Evolutionary conservation across 64 coral and sea anemone genomes (phyloP).

Genomic region (Astreopora myriophthalma): DNA sequence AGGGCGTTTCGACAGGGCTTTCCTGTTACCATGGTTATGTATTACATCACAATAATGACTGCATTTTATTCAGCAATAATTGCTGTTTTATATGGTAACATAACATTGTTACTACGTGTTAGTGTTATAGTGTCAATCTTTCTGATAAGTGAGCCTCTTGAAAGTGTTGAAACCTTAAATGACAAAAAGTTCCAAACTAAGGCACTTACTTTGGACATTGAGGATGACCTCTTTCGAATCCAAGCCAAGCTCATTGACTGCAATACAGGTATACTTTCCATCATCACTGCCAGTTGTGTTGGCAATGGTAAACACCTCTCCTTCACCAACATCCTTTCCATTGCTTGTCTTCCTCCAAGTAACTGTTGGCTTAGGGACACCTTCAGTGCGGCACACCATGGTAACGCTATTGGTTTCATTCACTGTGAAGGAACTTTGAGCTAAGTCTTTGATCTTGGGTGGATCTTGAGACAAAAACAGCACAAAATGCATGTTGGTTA

Average conservation of each 20-base stretch:
- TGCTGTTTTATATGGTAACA: too few relatives aligned
- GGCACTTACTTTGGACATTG: constrained; percentile 74
- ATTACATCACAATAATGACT: too few relatives aligned
- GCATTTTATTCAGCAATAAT: too few relatives aligned
- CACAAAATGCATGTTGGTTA: background rate
- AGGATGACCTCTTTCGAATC: constrained; percentile 23
- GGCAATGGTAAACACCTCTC: constrained; percentile 17
- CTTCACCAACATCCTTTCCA: background rate
- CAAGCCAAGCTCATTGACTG: constrained; percentile 60
- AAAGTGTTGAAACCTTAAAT: too few relatives aligned
- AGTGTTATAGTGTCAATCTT: too few relatives aligned
- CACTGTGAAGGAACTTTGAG: background rate
- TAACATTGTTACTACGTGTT: too few relatives aligned
- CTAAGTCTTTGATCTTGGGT: constrained; percentile 51
- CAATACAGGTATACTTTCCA: constrained; percentile 65
- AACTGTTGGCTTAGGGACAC: constrained; percentile 66
- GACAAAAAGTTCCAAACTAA: background rate
- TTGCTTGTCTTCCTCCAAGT: constrained; percentile 56
- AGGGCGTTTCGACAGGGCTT: too few relatives aligned
- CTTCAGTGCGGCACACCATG: constrained; percentile 67
- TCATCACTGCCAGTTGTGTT: constrained; percentile 56
- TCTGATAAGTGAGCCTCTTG: too few relatives aligned
- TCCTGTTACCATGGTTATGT: too few relatives aligned
- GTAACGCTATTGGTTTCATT: constrained; percentile 53
- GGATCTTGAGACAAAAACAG: constrained; percentile 22